Evolutionary conservation across 2,888 invertebrate species (phyloP).

Genomic region (Brachyopa scutellaris): DNA sequence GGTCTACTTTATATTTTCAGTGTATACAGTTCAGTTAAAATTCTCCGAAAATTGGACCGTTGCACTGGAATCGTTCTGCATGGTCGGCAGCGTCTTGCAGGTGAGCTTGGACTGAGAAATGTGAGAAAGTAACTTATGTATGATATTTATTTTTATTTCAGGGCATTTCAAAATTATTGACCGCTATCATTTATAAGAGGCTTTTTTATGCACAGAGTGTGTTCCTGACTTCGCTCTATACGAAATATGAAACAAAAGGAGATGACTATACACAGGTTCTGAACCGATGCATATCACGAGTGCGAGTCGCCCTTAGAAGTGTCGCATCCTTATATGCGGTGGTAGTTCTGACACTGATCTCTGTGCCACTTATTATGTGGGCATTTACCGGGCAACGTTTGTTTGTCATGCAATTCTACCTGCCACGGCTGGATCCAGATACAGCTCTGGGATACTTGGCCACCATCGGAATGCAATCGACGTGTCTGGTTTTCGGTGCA

Average conservation of each 20-base stretch:
- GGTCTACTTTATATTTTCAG: slow-evolving; percentile 48
- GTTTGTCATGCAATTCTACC: slow-evolving; percentile 59
- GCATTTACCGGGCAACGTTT: slow-evolving; percentile 28
- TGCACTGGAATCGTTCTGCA: slow-evolving; percentile 52
- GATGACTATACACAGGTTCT: slow-evolving; percentile 36
- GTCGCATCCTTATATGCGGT: slow-evolving; percentile 32
- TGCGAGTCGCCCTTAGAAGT: slow-evolving; percentile 24
- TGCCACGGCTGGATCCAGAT: slow-evolving; percentile 64
- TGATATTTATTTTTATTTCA: background rate
- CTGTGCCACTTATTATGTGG: slow-evolving; percentile 41
- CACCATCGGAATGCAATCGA: slow-evolving; percentile 57
- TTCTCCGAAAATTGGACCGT: slow-evolving; percentile 46
- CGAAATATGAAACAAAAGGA: slow-evolving; percentile 43
- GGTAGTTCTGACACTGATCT: background rate
- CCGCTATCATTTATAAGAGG: slow-evolving; percentile 2
- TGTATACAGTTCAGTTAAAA: slow-evolving; percentile 36
- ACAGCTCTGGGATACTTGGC: slow-evolving; percentile 56
- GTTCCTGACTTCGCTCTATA: slow-evolving; percentile 31
- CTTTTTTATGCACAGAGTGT: background rate
- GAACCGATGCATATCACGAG: slow-evolving; percentile 25
- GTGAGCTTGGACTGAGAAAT: background rate
- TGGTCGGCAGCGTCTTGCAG: slow-evolving; percentile 60
- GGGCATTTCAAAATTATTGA: slow-evolving; percentile 62
- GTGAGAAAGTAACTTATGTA: background rate
- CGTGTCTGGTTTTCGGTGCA: slow-evolving; percentile 54